Percentiles rank a stretch among this genome's conserved stretches.
Conservation (phyloP, 2,797 vertebrate genomes). For the Ctenochaetus hawaiiensis region DNA sequence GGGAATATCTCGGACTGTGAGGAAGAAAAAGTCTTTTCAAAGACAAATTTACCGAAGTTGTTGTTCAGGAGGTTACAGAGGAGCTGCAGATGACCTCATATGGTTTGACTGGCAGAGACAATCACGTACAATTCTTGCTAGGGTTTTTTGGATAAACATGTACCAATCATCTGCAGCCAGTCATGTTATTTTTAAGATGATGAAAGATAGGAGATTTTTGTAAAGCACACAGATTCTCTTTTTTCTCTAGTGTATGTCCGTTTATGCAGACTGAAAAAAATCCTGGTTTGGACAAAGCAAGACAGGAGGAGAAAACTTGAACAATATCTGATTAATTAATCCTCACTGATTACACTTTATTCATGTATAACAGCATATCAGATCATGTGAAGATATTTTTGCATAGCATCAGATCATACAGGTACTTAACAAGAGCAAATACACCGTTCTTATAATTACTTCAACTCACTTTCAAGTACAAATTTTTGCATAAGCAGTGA, state of each 20-base stretch:
- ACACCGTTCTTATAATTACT: no score
- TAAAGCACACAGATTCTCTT: no score
- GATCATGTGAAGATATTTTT: conserved; percentile 13
- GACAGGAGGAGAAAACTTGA: no score
- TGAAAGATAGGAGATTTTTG: no score
- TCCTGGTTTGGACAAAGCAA: no score
- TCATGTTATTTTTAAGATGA: neutral
- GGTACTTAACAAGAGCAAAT: conserved; percentile 19
- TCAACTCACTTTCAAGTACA: no score
- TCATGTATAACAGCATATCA: neutral
- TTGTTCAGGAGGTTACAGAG: conserved; percentile 6
- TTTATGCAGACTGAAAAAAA: no score
- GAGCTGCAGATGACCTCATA: neutral
- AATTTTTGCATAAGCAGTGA: no score
- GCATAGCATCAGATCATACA: conserved; percentile 18
- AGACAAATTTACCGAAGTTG: conserved; percentile 35
- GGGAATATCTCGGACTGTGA: conserved; percentile 48
- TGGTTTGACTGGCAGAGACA: neutral
- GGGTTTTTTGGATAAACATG: neutral
- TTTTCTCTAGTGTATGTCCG: neutral
- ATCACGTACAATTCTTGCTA: neutral
- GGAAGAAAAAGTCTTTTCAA: conserved; percentile 14
- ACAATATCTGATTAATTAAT: no score
- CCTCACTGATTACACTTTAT: neutral
- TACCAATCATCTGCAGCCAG: conserved; percentile 1